Evolutionary conservation across 2,113 vertebrate genomes (phyloP).

Genomic region (Leucopsar rothschildi): DNA sequence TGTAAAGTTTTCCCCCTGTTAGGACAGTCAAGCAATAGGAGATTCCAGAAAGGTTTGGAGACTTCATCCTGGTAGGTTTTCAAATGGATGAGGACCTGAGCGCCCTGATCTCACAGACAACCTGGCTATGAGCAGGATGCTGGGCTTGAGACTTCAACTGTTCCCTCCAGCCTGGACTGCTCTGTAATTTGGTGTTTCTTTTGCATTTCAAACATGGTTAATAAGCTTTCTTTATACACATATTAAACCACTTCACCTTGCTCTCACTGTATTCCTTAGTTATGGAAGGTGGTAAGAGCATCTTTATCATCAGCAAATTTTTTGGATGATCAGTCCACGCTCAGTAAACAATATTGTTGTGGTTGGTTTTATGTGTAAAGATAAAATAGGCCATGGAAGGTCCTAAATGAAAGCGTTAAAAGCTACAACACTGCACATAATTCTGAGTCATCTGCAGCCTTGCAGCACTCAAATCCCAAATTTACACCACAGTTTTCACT

Average conservation of each 20-base stretch:
- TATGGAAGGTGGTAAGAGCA: background rate
- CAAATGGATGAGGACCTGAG: background rate
- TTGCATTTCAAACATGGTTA: background rate
- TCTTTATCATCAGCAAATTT: background rate
- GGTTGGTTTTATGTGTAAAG: background rate
- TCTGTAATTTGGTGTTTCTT: background rate
- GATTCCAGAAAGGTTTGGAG: background rate
- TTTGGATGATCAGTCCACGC: background rate
- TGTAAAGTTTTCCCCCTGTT: background rate
- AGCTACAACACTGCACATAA: background rate
- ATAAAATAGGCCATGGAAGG: background rate
- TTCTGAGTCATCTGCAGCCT: background rate
- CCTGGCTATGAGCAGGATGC: background rate
- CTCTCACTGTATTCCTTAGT: background rate
- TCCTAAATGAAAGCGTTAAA: background rate
- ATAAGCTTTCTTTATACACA: background rate
- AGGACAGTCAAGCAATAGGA: background rate
- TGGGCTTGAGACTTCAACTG: background rate
- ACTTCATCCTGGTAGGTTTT: background rate
- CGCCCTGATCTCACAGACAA: background rate
- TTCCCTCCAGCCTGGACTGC: background rate
- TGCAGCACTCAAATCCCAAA: background rate
- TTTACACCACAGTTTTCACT: background rate
- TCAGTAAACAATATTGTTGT: background rate
- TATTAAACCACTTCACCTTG: background rate